These are phyloP conservation scores for Sparus aurata DNA, from an alignment of 2,797 vertebrate species.

Conservation along the genomic window DNA sequence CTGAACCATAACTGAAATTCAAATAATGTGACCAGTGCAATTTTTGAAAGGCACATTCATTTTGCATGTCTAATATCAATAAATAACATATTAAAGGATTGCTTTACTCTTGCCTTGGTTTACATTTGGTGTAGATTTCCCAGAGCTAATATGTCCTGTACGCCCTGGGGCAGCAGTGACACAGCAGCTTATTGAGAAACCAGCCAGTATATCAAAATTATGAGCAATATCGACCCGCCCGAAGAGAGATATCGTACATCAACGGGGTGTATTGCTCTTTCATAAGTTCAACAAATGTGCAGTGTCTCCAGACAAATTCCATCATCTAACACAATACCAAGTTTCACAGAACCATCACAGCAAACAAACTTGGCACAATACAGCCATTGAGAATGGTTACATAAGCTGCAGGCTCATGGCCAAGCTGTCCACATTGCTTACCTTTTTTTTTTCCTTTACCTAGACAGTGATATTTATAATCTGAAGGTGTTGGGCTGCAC, in stretches of 20 bases:
- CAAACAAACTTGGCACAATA: conserved; percentile 62
- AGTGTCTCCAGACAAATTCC: conserved; percentile 50
- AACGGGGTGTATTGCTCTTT: conserved; percentile 60
- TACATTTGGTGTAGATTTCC: conserved; percentile 52
- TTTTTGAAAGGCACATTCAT: conserved; percentile 16
- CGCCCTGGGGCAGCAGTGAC: conserved; percentile 13
- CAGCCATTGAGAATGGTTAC: conserved; percentile 62
- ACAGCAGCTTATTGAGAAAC: conserved; percentile 53
- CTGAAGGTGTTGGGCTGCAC: background rate
- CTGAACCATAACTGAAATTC: background rate
- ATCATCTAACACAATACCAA: conserved; percentile 59
- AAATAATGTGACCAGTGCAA: background rate
- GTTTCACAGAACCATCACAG: conserved; percentile 64
- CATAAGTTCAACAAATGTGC: conserved; percentile 56
- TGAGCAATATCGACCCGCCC: conserved; percentile 43
- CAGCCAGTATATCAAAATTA: conserved; percentile 48
- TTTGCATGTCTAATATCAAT: conserved; percentile 6
- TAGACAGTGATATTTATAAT: conserved; percentile 51
- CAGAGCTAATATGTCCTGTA: conserved; percentile 42
- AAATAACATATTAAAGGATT: conserved; percentile 18
- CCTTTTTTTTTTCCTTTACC: conserved; percentile 55
- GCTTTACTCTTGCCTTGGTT: conserved; percentile 14
- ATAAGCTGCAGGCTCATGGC: conserved; percentile 57
- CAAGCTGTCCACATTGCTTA: conserved; percentile 67
- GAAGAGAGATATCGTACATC: conserved; percentile 59